These are phyloP conservation scores for Listronotus bonariensis DNA, from an alignment of 1,140 invertebrate genomes.

Conservation along the genomic window DNA sequence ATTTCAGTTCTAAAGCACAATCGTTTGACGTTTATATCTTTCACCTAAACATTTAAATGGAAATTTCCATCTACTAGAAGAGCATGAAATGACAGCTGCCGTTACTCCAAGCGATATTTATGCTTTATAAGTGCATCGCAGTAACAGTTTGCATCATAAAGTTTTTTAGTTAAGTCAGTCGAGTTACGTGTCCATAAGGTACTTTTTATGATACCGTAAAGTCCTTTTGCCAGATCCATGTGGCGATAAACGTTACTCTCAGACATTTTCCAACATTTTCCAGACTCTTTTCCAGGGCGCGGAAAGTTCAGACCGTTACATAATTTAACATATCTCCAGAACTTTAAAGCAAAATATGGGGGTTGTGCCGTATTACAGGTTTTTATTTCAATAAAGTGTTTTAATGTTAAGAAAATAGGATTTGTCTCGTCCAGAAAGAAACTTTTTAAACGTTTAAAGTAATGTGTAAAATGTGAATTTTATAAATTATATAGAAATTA, in stretches of 20 bases:
- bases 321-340: constrained; percentile 21
- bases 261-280: constrained; percentile 23
- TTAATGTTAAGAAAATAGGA: background rate
- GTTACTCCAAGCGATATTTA: background rate
- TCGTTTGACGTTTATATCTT: too few relatives aligned
- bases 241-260: constrained; percentile 25
- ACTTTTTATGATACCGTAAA: constrained; percentile 26
- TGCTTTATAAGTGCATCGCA: background rate
- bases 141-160: background rate
- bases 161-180: background rate
- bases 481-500: too few relatives aligned
- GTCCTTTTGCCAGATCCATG: constrained; percentile 18
- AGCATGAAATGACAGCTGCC: too few relatives aligned
- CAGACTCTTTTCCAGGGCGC: constrained; percentile 10
- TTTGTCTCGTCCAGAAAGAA: too few relatives aligned
- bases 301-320: constrained; percentile 21
- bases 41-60: too few relatives aligned
- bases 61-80: too few relatives aligned
- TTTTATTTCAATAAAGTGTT: constrained; percentile 7
- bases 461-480: too few relatives aligned
- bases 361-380: background rate
- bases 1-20: too few relatives aligned
- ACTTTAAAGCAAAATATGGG: constrained; percentile 1
- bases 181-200: constrained; percentile 21
- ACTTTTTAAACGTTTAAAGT: too few relatives aligned